phyloP scores from a whole-genome alignment of 2,888 invertebrate species.

The Megalurothrips usitatus region DNA sequence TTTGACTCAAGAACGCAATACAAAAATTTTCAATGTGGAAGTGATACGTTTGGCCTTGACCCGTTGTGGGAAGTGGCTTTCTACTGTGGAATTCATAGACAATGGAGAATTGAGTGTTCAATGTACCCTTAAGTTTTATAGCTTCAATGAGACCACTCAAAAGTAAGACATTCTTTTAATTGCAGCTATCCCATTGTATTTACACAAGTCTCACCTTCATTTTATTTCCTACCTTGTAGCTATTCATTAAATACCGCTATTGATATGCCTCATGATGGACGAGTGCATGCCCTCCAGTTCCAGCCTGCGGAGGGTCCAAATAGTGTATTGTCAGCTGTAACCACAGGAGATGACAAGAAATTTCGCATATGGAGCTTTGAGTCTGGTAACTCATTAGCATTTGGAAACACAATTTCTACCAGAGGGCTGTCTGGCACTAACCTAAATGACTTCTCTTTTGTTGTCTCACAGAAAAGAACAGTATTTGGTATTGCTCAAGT shows the following conservation, averaged over 20 bases:
- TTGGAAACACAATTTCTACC: background rate
- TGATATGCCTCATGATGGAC: slow-evolving; percentile 64
- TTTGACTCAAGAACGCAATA: slow-evolving; percentile 58
- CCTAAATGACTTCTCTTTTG: background rate
- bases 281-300: slow-evolving; percentile 57
- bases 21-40: slow-evolving; percentile 58
- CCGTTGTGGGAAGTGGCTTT: slow-evolving; percentile 65
- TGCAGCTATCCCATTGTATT: slow-evolving; percentile 16
- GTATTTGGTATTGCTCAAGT: slow-evolving; percentile 62
- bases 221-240: slow-evolving; percentile 45
- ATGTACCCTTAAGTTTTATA: slow-evolving; percentile 72
- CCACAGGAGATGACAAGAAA: slow-evolving; percentile 61
- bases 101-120: slow-evolving; percentile 58
- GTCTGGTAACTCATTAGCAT: background rate
- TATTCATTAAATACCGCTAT: slow-evolving; percentile 66
- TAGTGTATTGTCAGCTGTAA: slow-evolving; percentile 55
- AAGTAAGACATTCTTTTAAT: slow-evolving; percentile 47
- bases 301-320: slow-evolving; percentile 48
- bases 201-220: slow-evolving; percentile 29
- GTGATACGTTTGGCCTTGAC: slow-evolving; percentile 64
- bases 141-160: slow-evolving; percentile 55
- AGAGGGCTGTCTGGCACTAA: background rate
- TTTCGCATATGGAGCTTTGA: slow-evolving; percentile 62
- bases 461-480: slow-evolving; percentile 49
- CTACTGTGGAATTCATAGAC: slow-evolving; percentile 61